Evolutionary conservation across 2,888 invertebrate genomes (phyloP).

Genomic region (Trypoxylon attenuatum): DNA sequence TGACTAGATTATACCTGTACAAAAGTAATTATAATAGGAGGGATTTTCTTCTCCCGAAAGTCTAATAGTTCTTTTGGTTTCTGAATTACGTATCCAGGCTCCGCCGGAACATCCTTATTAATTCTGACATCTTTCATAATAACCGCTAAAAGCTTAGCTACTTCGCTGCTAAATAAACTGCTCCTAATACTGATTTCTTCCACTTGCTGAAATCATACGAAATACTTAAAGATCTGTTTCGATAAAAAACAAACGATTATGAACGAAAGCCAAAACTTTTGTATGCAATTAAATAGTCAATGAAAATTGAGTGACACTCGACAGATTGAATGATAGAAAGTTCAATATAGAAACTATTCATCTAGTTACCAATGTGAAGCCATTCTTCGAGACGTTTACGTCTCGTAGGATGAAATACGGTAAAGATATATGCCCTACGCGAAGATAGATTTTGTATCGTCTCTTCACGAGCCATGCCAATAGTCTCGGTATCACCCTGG

Average conservation of each 20-base stretch:
- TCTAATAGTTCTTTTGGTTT: slow-evolving; percentile 76
- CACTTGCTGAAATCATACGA: slow-evolving; percentile 81
- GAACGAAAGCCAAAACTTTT: neutral
- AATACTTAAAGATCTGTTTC: slow-evolving; percentile 7
- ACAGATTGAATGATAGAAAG: too few relatives aligned
- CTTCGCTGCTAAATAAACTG: slow-evolving; percentile 91
- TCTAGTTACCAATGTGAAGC: slow-evolving; percentile 85
- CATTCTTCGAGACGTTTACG: slow-evolving; percentile 87
- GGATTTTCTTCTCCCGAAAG: slow-evolving; percentile 85
- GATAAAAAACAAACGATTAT: neutral
- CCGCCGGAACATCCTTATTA: slow-evolving; percentile 81
- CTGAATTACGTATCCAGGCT: slow-evolving; percentile 47
- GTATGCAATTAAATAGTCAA: too few relatives aligned
- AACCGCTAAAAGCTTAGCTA: slow-evolving; percentile 88
- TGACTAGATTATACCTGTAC: slow-evolving; percentile 81
- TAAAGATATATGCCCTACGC: slow-evolving; percentile 88
- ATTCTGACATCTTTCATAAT: slow-evolving; percentile 88
- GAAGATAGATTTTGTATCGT: slow-evolving; percentile 86
- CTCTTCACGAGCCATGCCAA: slow-evolving; percentile 88
- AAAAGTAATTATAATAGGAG: slow-evolving; percentile 87
- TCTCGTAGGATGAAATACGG: slow-evolving; percentile 87
- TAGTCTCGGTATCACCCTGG: slow-evolving; percentile 86
- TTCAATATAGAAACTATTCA: too few relatives aligned
- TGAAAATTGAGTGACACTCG: too few relatives aligned
- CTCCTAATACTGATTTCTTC: slow-evolving; percentile 90